Percentiles rank a stretch among this genome's conserved stretches.
These are phyloP conservation scores for Torymus texanus DNA, from an alignment of 2,888 invertebrate species.

Conservation along the genomic window DNA sequence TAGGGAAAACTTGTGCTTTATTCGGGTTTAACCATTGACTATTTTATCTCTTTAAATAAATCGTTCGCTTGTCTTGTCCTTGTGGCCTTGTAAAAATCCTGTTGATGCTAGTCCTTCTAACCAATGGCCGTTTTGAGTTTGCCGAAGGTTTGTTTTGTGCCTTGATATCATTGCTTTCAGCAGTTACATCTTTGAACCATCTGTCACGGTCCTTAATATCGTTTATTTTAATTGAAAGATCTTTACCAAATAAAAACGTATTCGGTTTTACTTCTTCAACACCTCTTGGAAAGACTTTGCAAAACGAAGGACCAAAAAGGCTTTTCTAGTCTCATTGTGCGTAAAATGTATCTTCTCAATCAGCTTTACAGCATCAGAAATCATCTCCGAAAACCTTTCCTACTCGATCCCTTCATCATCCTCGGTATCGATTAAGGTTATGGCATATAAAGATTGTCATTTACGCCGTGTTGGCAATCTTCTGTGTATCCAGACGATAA, in stretches of 20 bases:
- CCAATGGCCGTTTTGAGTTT: slow-evolving; percentile 13
- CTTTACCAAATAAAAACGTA: slow-evolving; percentile 25
- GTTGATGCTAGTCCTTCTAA: neutral
- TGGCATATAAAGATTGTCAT: too few relatives aligned
- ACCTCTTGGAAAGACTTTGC: slow-evolving; percentile 13
- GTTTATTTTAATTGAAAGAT: neutral
- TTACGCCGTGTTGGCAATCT: too few relatives aligned
- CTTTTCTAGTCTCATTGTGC: slow-evolving; percentile 32
- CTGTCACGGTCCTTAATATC: neutral
- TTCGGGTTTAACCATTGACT: too few relatives aligned
- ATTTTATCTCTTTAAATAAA: too few relatives aligned
- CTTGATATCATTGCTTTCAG: neutral
- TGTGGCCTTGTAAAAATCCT: neutral
- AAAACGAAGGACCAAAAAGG: slow-evolving; percentile 31
- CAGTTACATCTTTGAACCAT: neutral
- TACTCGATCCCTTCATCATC: too few relatives aligned
- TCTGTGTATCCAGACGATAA: too few relatives aligned
- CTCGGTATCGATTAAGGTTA: too few relatives aligned
- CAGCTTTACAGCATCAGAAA: too few relatives aligned
- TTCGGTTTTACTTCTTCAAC: slow-evolving; percentile 16
- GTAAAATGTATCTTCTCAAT: too few relatives aligned
- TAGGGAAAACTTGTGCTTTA: too few relatives aligned
- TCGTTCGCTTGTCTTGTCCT: too few relatives aligned
- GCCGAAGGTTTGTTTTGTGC: neutral
- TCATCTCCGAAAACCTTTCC: too few relatives aligned